Base-by-base conservation (phyloP, 2,113 vertebrate genomes). In the Saccopteryx leptura region DNA sequence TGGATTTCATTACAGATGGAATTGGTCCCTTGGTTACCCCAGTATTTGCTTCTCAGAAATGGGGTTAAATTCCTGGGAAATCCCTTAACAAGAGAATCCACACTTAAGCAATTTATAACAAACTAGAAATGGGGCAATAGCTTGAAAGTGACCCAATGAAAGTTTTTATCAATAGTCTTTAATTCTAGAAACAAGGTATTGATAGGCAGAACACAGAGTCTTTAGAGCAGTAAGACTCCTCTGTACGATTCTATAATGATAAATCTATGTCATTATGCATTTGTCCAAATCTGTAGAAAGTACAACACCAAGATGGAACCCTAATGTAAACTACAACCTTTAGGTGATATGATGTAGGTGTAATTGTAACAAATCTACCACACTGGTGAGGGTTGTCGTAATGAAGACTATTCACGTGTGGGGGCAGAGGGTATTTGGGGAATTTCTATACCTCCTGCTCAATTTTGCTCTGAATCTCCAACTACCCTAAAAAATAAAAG, bases 111-210 rank as follows among this genome's bases (percentile, higher is more conserved):
- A 92, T 61, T 80, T 75, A 9, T 69, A 81, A 85, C 12, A 75
- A 93, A 92, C 78, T 21, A 50, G 58, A 95, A 91, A 92, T 24
- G 4, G 5, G 83, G 46, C 17, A 75, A 90, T 76, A 69, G 61
- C 58, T 80, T 72, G 13, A n/a, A 93, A 96, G 66, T 84, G 19
- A 74, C 31, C 31, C 75, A 81, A n/a, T 56, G 28, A 17, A 78
- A 52, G 65, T 52, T 86, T 83, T 80, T 63, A 72, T 83, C 23
- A 89, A 52, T 60, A 63, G 17, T 52, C 88, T 95, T 90, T 60
- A 95, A 61, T 71, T 92, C 76, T 66, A 90, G 31, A 93, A 93
- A 85, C 72, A 93, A 61, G 72, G 9, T 78, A 79, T 68, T 66
- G 12, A 60, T 71, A 60, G 63, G 31, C 33, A 66, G 48, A 26